phyloP scores from a whole-genome alignment of 2,888 invertebrate species.

The Sinotaia quadrata region DNA sequence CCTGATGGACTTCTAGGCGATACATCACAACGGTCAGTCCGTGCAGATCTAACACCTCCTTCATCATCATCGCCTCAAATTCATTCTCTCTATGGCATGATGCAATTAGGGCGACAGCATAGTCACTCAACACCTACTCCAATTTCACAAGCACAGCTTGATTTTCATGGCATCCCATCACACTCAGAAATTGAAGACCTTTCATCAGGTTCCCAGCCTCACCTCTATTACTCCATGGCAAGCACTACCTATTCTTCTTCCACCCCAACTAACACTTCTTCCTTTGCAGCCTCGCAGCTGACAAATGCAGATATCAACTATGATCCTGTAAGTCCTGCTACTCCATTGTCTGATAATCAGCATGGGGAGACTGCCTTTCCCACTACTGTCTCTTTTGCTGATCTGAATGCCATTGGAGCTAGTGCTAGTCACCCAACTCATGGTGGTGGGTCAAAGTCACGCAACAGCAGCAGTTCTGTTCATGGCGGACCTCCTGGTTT shows the following conservation, averaged over 20 bases:
- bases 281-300: conserved; percentile 33
- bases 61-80: conserved; percentile 16
- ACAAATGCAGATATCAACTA: conserved; percentile 51
- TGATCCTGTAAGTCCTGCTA: conserved; percentile 63
- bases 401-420: conserved; percentile 35
- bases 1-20: conserved; percentile 14
- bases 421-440: conserved; percentile 15
- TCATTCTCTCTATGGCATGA: conserved; percentile 24
- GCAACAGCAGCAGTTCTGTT: not conserved
- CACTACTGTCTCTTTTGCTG: conserved; percentile 38
- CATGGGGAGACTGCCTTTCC: conserved; percentile 24
- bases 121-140: conserved; percentile 30
- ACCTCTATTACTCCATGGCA: conserved; percentile 35
- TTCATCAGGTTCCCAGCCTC: conserved; percentile 35
- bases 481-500: conserved; percentile 34
- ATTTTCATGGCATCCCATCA: conserved; percentile 28
- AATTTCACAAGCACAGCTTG: conserved; percentile 27
- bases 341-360: conserved; percentile 47
- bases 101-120: conserved; percentile 18
- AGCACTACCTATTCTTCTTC: conserved; percentile 30
- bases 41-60: conserved; percentile 7
- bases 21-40: conserved; percentile 3
- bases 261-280: conserved; percentile 33
- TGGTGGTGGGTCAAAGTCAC: conserved; percentile 19
- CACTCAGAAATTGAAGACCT: conserved; percentile 40